Base-by-base conservation (phyloP, 2,888 invertebrate species). In the Automeris io region DNA sequence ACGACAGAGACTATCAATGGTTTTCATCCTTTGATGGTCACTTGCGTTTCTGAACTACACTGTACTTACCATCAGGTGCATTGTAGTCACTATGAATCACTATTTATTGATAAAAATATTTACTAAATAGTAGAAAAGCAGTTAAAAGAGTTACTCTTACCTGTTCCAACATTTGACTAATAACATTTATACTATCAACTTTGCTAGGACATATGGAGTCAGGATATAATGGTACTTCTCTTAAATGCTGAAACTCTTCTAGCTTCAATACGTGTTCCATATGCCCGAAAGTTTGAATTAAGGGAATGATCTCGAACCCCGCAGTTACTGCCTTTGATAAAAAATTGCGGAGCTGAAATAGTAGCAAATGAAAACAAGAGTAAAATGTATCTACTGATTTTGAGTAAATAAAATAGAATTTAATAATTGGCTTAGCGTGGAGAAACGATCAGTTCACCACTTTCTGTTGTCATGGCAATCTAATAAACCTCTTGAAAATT, bases 271-370 rank as follows among this genome's bases (percentile, higher is more conserved):
- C 88, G 76, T 92, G 93, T 69, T 95, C 95, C 77, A 96, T 77
- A 64, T 96, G 95, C 0, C 95, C 95, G 68, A 95, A 95, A 0
- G 94, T 94, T 77, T 95, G 95, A n/a, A 96, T 80, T 35, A 96
- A 72, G 0, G 95, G 95, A 51, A 95, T 93, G 0, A 95, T 80
- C 44, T 91, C 88, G 1, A 96, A 81, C 8, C 90, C 83, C 39
- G 88, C 82, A 12, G 82, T 60, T 18, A 70, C 67, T 1, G 93
- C 94, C 18, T 23, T 22, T 0, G n/a, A 32, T 0, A 83, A 38
- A 22, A 81, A 81, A 0, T 48, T 34, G 35, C 45, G 49, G 0
- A 85, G 63, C 83, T 83, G 58, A 32, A 69, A 71, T 18, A 40
- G n/a, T 19, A 33, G 16, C 5, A 18, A 12, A 23, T 29, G 18